A percentile compares a stretch with the other conserved stretches of the same genome.
Conservation (phyloP, 2,888 invertebrate species). For the Thera britannica region DNA sequence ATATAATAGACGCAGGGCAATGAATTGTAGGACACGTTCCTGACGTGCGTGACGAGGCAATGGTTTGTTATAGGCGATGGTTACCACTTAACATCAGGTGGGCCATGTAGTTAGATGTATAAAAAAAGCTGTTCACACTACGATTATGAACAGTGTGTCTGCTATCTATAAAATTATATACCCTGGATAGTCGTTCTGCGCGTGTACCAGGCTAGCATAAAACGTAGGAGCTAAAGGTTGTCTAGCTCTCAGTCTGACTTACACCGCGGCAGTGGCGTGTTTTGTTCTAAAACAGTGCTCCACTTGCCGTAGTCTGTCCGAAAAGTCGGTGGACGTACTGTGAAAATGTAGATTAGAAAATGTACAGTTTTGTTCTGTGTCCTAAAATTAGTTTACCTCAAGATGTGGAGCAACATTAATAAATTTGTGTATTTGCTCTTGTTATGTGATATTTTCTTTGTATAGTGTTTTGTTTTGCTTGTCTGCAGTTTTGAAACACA, state of each 20-base stretch:
- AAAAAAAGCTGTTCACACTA: background rate
- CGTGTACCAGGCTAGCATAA: slow-evolving; percentile 57
- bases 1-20: too few relatives aligned
- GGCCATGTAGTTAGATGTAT: too few relatives aligned
- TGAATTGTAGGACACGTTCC: too few relatives aligned
- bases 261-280: slow-evolving; percentile 54
- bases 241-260: slow-evolving; percentile 44
- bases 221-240: slow-evolving; percentile 48
- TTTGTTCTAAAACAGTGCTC: slow-evolving; percentile 52
- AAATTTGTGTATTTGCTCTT: slow-evolving; percentile 7
- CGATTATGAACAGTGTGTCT: background rate
- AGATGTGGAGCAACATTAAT: slow-evolving; percentile 6
- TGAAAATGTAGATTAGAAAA: slow-evolving; percentile 28
- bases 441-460: background rate
- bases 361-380: slow-evolving; percentile 7
- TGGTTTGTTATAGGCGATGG: too few relatives aligned
- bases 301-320: slow-evolving; percentile 33
- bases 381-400: slow-evolving; percentile 8
- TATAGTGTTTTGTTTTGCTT: background rate
- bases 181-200: slow-evolving; percentile 12
- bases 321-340: slow-evolving; percentile 21
- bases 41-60: too few relatives aligned
- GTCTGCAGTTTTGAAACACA: background rate
- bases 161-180: background rate
- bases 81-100: too few relatives aligned